Evolutionary conservation across 2,888 invertebrate species (phyloP).

Genomic region (Strigamia transsilvanica): DNA sequence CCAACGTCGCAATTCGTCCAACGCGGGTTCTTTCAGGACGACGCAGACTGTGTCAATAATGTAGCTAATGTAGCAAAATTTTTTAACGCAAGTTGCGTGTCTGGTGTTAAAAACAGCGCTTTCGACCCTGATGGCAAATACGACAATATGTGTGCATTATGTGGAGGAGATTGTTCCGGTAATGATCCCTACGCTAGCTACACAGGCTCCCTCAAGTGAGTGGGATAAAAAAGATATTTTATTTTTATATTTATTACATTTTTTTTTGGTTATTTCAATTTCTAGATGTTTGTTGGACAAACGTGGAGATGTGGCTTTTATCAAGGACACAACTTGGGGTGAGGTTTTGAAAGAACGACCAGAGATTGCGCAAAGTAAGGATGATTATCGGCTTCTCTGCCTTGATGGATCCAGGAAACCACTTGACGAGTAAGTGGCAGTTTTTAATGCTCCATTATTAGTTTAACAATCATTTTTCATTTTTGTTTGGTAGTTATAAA

Average conservation of each 20-base stretch:
- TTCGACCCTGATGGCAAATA: constrained; percentile 67
- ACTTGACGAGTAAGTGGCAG: constrained; percentile 62
- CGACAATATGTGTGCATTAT: constrained; percentile 79
- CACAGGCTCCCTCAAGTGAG: constrained; percentile 63
- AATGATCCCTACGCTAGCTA: constrained; percentile 71
- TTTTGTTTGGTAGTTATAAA: constrained; percentile 66
- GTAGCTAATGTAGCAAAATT: constrained; percentile 60
- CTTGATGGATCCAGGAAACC: constrained; percentile 78
- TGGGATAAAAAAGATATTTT: constrained; percentile 58
- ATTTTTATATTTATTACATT: neutral
- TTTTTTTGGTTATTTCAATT: constrained; percentile 69
- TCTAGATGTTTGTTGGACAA: constrained; percentile 80
- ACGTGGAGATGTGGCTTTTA: constrained; percentile 88
- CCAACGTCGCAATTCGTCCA: neutral
- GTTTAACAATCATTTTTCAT: neutral
- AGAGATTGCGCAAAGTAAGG: constrained; percentile 6
- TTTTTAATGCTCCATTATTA: too few species aligned
- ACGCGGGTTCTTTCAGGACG: neutral
- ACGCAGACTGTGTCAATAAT: constrained; percentile 20
- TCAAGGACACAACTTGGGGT: constrained; percentile 77
- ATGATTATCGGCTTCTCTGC: constrained; percentile 74
- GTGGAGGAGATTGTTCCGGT: constrained; percentile 75
- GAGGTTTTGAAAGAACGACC: constrained; percentile 38
- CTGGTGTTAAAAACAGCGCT: constrained; percentile 59
- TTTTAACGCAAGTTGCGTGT: constrained; percentile 64